Evolutionary conservation across 2,113 vertebrate species (phyloP), one percentile per base, ranked within the genome.

Genomic region (Rostratula benghalensis): DNA sequence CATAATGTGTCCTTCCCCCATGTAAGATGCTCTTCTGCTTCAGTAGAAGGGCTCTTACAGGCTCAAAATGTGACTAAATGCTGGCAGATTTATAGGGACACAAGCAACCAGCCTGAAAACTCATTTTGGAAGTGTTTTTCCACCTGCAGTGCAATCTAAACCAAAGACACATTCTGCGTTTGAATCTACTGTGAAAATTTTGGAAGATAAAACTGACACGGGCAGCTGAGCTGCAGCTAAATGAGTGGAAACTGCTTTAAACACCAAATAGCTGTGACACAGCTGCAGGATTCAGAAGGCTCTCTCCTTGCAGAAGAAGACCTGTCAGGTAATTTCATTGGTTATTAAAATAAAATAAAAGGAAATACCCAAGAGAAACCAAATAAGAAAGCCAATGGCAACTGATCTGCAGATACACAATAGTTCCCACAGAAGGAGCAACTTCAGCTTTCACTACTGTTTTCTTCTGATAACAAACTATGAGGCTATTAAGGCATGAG

Each of bases 21-120:
- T 22, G 64, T 59, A 77, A 68, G 75, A 77, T 23, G 35, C 39
- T 90, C 54, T 88, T 67, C 59, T 83, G 41, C 68, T 78, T 92
- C 46, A 43, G 46, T 43, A 80, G 59, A 57, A 74, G 31, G 68
- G 50, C 25, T 41, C 57, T 4, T 2, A 68, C 41, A 79, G 57
- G 70, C 30, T 92, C 41, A 51, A 92, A 92, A 90, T 69, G 68
- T 79, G 83, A 92, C 64, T 79, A 93, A 87, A 94, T 68, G 35
- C 45, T 83, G 83, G 57, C 61, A 94, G 88, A 92, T 94, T 94
- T 96, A 95, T 21, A 57, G 57, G 61, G 57, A 81, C 65, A 70
- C 16, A n/a, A 90, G 68, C 30, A 86, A 90, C 56, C 41, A 69
- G 78, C 50, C 71, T 70, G 46, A 90, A 94, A 91, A 90, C 53